Percentiles rank a stretch among this genome's conserved stretches.
Conservation (phyloP, 2,113 vertebrate species). For the Bos indicus region DNA sequence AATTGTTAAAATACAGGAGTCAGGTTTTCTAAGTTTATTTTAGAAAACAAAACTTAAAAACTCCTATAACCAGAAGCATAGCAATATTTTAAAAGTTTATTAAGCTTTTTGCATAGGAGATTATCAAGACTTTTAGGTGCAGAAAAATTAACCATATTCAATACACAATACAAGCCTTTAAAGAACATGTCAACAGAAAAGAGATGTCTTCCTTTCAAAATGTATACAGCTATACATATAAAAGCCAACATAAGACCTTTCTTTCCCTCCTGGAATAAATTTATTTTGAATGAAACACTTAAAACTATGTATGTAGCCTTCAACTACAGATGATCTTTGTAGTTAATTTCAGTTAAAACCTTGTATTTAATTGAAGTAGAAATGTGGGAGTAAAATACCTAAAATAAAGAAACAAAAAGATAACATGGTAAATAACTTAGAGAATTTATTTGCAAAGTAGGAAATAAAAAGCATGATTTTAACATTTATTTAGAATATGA, state of each 20-base stretch:
- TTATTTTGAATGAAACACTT: neutral
- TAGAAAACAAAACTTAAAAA: neutral
- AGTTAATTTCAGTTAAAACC: neutral
- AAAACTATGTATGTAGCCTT: neutral
- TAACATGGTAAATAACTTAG: constrained; percentile 54
- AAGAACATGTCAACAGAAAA: neutral
- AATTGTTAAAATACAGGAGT: neutral
- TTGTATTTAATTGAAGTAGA: neutral
- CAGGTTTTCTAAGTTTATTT: neutral
- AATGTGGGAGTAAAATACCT: neutral
- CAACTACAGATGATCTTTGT: neutral
- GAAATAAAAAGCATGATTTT: constrained; percentile 54
- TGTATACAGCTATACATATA: neutral
- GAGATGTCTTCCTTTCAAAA: neutral
- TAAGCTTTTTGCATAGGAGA: neutral
- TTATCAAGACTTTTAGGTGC: neutral
- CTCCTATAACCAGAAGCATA: neutral
- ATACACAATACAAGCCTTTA: neutral
- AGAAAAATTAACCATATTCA: neutral
- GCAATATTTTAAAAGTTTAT: neutral
- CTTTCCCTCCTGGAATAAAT: neutral
- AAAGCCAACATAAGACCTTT: neutral
- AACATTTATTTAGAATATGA: constrained; percentile 74
- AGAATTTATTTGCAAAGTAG: constrained; percentile 66
- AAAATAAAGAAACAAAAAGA: neutral